These are phyloP conservation scores for Antheraea yamamai DNA, from an alignment of 2,888 invertebrate genomes.

Conservation along the genomic window DNA sequence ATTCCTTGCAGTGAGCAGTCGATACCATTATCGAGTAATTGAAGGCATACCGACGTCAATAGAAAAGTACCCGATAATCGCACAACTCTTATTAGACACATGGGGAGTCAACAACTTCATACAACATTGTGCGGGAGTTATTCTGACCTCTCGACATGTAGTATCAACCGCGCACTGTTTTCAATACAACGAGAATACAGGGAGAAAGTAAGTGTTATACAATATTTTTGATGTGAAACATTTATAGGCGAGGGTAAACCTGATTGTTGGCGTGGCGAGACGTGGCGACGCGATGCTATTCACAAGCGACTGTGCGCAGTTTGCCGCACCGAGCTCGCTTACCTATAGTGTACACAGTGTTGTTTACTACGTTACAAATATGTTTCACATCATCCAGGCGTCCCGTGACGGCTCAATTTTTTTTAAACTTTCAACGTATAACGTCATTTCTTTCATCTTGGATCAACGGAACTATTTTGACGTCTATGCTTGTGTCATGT, in stretches of 20 bases:
- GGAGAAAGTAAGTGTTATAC: conserved; percentile 57
- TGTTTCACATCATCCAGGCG: no score
- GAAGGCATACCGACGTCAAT: conserved; percentile 66
- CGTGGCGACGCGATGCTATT: no score
- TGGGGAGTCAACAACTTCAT: conserved; percentile 62
- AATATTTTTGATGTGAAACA: no score
- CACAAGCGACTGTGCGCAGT: no score
- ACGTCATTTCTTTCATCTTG: background rate
- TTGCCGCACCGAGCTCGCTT: no score
- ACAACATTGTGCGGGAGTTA: conserved; percentile 72
- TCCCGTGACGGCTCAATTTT: no score
- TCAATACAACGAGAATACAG: conserved; percentile 61
- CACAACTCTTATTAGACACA: conserved; percentile 64
- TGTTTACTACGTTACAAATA: no score
- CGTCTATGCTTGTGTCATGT: background rate
- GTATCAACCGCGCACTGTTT: conserved; percentile 74
- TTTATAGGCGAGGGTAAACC: no score
- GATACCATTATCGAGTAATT: conserved; percentile 53
- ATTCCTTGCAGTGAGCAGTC: conserved; percentile 46
- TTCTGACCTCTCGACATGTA: conserved; percentile 67
- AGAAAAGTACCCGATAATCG: conserved; percentile 63
- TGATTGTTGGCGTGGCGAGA: no score
- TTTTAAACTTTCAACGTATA: background rate
- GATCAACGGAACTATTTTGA: background rate
- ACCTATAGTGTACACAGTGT: no score